Evolutionary conservation across 2,888 invertebrate genomes (phyloP).

Genomic region (Dendrolimus houi): DNA sequence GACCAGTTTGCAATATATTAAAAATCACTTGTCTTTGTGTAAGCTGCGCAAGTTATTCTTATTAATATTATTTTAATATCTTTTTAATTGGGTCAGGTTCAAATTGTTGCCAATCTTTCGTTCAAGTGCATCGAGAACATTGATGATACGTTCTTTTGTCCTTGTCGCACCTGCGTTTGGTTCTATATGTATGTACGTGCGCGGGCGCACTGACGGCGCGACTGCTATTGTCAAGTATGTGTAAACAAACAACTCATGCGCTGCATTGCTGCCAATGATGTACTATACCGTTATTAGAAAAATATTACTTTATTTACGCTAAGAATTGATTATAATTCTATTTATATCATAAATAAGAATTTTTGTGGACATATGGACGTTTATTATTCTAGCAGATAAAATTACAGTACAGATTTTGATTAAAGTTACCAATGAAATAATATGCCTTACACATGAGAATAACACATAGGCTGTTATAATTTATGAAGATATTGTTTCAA

Average conservation of each 20-base stretch:
- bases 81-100: conserved; percentile 26
- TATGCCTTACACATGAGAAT: too few species aligned
- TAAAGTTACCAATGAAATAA: too few species aligned
- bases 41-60: background rate
- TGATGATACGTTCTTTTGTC: conserved; percentile 13
- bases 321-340: too few species aligned
- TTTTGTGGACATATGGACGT: too few species aligned
- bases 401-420: too few species aligned
- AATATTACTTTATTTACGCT: background rate
- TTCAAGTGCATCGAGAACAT: conserved; percentile 6
- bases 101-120: conserved; percentile 5
- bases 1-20: background rate
- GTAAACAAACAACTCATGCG: conserved; percentile 50
- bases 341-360: too few species aligned
- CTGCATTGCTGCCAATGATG: conserved; percentile 25
- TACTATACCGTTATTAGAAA: conserved; percentile 4
- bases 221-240: conserved; percentile 54
- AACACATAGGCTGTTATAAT: too few species aligned
- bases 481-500: too few species aligned
- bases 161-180: conserved; percentile 21
- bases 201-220: conserved; percentile 16
- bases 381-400: too few species aligned
- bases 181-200: background rate
- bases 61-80: conserved; percentile 21
- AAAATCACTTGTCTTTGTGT: background rate